Evolutionary conservation across 37 sponge, comb jelly and placozoan species (phyloP), one percentile per base, ranked within the genome.

Genomic region (Mnemiopsis leidyi): DNA sequence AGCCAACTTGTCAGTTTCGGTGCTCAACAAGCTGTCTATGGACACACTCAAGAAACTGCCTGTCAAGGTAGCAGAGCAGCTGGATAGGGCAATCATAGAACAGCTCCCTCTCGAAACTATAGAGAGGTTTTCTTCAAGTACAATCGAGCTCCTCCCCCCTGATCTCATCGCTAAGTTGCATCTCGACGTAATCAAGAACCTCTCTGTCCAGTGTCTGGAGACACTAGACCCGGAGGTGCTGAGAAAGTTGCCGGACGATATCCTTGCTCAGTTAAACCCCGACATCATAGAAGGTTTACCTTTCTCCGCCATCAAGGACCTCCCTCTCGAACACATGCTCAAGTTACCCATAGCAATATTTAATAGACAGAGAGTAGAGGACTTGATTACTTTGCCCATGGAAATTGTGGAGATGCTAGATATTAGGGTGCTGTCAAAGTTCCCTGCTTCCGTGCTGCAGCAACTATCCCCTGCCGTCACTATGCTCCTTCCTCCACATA

Each of bases 201-300:
- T 71, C 3, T 71, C 75, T 71, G 30, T 71, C n/a, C n/a, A 71
- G n/a, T 71, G 75, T 71, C 75, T 71, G 30, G 75, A 71, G n/a
- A 71, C 75, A 7, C n/a, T 71, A 25, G 75, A 71, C 20, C 75
- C 75, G 5, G 75, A 28, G 20, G 75, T 71, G 75, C 75, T 71
- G 7, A 71, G 20, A 5, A n/a, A 71, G 75, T 25, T 71, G 3
- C 75, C 75, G 20, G 75, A 71, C 2, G 75, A 71, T 71, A 71
- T 71, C n/a, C 30, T 71, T 23, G 25, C 75, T 23, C 75, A 71
- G 75, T 28, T 71, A 25, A 71, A 71, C n/a, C 75, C 75, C 20
- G 75, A n/a, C 3, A 71, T 71, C 20, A 71, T 71, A 3, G 75
- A 71, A 71, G 75, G 75, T n/a, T 18, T 71, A 5, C 75, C 75